Evolutionary conservation across 2,888 invertebrate species (phyloP).

Genomic region (Pammene aurita): DNA sequence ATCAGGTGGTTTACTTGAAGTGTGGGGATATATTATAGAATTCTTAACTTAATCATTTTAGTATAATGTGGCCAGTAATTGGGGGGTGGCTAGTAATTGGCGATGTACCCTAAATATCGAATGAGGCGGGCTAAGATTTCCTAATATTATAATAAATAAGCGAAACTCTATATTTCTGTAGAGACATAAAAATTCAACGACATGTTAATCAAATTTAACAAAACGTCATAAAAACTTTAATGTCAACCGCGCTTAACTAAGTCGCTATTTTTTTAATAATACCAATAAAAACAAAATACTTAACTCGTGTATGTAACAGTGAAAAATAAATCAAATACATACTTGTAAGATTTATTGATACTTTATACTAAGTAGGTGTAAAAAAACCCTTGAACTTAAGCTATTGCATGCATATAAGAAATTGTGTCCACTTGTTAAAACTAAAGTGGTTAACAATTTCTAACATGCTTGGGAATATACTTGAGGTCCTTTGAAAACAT

Average conservation of each 20-base stretch:
- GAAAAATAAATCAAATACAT: too few species aligned
- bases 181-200: slow-evolving; percentile 7
- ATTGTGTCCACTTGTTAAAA: neutral
- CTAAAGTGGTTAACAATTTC: neutral
- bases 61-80: too few species aligned
- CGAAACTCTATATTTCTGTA: slow-evolving; percentile 2
- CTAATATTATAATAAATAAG: neutral
- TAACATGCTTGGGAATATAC: neutral
- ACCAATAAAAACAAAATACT: neutral
- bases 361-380: too few species aligned
- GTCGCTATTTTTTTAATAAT: too few species aligned
- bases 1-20: too few species aligned
- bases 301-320: neutral
- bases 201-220: neutral
- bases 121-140: slow-evolving; percentile 4
- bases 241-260: neutral
- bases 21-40: too few species aligned
- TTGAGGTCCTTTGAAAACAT: slow-evolving; percentile 8
- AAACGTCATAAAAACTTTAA: neutral
- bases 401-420: too few species aligned
- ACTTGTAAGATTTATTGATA: too few species aligned
- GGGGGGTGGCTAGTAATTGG: too few species aligned
- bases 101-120: too few species aligned
- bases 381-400: neutral
- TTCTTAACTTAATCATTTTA: too few species aligned